Conservation (phyloP, 2,888 invertebrate species). For the Drosophila peninsularis region DNA sequence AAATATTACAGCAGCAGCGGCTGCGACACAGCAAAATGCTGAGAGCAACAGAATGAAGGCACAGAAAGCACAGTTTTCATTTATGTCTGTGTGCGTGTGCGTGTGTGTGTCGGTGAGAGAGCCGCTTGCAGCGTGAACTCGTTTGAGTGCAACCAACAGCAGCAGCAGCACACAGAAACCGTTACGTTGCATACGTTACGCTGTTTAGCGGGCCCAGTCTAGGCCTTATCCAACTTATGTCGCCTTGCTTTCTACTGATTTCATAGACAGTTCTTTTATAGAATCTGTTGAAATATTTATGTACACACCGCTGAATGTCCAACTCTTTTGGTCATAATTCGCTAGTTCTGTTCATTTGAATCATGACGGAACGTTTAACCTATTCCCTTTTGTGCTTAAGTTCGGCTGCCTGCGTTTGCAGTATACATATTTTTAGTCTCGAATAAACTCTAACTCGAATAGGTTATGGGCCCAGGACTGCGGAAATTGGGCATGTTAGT, state of each 20-base stretch:
- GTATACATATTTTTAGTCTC: too few relatives aligned
- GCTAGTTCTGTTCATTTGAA: too few relatives aligned
- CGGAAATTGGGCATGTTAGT: too few relatives aligned
- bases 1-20: slow-evolving; percentile 16
- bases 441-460: too few relatives aligned
- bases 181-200: slow-evolving; percentile 69
- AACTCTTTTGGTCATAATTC: too few relatives aligned
- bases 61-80: slow-evolving; percentile 35
- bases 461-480: too few relatives aligned
- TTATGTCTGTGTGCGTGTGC: background rate
- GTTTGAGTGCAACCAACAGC: slow-evolving; percentile 37
- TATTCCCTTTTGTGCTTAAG: too few relatives aligned
- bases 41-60: slow-evolving; percentile 50
- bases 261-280: slow-evolving; percentile 42
- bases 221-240: slow-evolving; percentile 35
- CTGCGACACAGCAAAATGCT: slow-evolving; percentile 18
- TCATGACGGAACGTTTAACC: too few relatives aligned
- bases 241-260: slow-evolving; percentile 46
- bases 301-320: too few relatives aligned
- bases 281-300: too few relatives aligned
- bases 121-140: slow-evolving; percentile 22
- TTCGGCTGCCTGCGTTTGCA: too few relatives aligned
- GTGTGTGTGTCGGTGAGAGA: slow-evolving; percentile 3
- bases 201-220: slow-evolving; percentile 31
- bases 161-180: slow-evolving; percentile 44